Evolutionary conservation across 2,113 vertebrate species (phyloP).

Genomic region (Heptranchias perlo): DNA sequence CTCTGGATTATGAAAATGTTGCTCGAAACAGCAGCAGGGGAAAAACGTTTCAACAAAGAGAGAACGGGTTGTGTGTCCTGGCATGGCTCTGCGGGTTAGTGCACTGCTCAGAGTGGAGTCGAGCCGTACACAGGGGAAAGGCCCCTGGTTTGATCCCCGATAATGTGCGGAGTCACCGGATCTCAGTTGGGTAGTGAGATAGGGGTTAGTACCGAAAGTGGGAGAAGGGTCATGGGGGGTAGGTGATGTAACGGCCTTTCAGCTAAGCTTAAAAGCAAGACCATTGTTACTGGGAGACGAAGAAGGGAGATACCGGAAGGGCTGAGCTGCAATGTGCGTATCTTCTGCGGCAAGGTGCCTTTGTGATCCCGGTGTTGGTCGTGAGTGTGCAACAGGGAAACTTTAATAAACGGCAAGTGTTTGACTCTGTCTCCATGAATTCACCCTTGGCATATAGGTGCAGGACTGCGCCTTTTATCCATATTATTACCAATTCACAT

Average conservation of each 20-base stretch:
- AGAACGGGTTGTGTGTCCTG: not conserved
- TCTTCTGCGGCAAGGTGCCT: not conserved
- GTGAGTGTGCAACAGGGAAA: not conserved
- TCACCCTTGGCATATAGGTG: not conserved
- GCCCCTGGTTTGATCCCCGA: not conserved
- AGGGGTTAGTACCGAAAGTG: not conserved
- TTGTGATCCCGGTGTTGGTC: not conserved
- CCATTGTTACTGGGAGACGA: not conserved
- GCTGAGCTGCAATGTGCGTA: not conserved
- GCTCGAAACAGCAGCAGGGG: not conserved
- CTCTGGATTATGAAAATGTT: not conserved
- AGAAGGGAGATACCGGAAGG: not conserved
- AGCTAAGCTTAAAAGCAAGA: not conserved
- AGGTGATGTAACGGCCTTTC: not conserved
- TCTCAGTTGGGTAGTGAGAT: too few relatives aligned
- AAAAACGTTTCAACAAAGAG: too few relatives aligned
- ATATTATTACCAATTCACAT: not conserved
- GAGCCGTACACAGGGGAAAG: not conserved
- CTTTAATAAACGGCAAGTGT: not conserved
- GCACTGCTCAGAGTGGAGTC: not conserved
- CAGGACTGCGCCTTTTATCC: not conserved
- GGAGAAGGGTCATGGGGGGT: not conserved
- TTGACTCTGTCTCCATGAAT: not conserved
- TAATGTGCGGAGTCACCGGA: not conserved
- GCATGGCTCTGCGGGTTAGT: not conserved